Evolutionary conservation across 1,140 invertebrate species (phyloP).

Genomic region (Nephila pilipes): DNA sequence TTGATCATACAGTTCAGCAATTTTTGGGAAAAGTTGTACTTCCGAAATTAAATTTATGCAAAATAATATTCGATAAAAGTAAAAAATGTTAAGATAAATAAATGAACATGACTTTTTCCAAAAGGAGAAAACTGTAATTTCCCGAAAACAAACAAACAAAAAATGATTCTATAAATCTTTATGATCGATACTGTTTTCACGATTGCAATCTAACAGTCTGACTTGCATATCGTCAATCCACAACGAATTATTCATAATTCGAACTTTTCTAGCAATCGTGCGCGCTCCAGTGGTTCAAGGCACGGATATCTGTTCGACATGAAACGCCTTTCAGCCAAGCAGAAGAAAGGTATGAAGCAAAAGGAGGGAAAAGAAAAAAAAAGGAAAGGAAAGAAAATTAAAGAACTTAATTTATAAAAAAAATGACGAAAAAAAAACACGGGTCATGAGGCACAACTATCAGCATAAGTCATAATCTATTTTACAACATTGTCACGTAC

Average conservation of each 20-base stretch:
- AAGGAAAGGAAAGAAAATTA: not conserved
- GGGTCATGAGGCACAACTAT: slow-evolving; percentile 65
- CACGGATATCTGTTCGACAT: slow-evolving; percentile 1
- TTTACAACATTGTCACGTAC: slow-evolving; percentile 67
- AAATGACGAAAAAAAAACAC: slow-evolving; percentile 18
- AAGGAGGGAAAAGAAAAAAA: too few relatives aligned
- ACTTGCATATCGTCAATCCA: not conserved
- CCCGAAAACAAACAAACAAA: not conserved
- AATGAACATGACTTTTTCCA: not conserved
- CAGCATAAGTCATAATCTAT: slow-evolving; percentile 65
- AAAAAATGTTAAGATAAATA: not conserved
- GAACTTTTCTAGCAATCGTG: not conserved
- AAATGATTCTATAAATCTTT: not conserved
- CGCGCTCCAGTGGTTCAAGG: slow-evolving; percentile 29
- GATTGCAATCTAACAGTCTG: not conserved
- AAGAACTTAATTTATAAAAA: slow-evolving; percentile 50
- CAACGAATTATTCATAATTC: not conserved
- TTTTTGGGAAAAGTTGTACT: too few relatives aligned
- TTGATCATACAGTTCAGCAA: too few relatives aligned
- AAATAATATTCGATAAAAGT: not conserved
- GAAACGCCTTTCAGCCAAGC: slow-evolving; percentile 30
- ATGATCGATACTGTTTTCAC: not conserved
- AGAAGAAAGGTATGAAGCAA: slow-evolving; percentile 34
- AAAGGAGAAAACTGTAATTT: not conserved
- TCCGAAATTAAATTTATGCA: too few relatives aligned